phyloP scores from a whole-genome alignment of 2,888 invertebrate species.

The Stratiomys singularior region DNA sequence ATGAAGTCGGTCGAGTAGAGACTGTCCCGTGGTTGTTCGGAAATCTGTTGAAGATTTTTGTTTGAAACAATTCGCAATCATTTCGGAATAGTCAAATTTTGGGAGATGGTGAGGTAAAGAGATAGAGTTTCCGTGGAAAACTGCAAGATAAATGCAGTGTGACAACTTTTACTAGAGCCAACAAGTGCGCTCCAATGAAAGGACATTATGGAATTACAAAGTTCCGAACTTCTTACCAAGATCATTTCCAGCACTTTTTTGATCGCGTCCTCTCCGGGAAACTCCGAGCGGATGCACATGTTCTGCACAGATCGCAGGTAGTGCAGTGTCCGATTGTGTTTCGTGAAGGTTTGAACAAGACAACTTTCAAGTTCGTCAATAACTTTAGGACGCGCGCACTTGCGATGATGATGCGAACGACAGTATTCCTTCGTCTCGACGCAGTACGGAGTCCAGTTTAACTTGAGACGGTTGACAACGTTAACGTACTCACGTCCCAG shows the following conservation, averaged over 20 bases:
- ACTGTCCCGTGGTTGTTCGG: not conserved
- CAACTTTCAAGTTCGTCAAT: slow-evolving; percentile 53
- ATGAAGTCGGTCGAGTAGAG: slow-evolving; percentile 39
- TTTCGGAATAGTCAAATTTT: too few relatives aligned
- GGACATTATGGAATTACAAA: too few relatives aligned
- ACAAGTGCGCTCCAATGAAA: not conserved
- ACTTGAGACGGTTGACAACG: slow-evolving; percentile 58
- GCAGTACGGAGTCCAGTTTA: slow-evolving; percentile 59
- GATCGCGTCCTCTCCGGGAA: slow-evolving; percentile 60
- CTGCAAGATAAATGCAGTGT: too few relatives aligned
- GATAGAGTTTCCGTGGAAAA: too few relatives aligned
- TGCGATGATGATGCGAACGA: slow-evolving; percentile 57
- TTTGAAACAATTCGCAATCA: too few relatives aligned
- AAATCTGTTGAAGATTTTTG: not conserved
- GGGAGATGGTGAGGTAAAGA: too few relatives aligned
- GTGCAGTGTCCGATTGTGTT: slow-evolving; percentile 48
- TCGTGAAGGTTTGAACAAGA: slow-evolving; percentile 52
- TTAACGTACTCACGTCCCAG: slow-evolving; percentile 61
- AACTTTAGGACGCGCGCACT: slow-evolving; percentile 57
- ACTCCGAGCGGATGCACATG: slow-evolving; percentile 60
- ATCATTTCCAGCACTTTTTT: slow-evolving; percentile 60
- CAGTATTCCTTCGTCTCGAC: slow-evolving; percentile 59
- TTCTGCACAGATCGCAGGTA: slow-evolving; percentile 58
- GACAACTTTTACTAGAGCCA: too few relatives aligned
- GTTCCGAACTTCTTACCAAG: slow-evolving; percentile 60